Evolutionary conservation across 2,888 invertebrate genomes (phyloP).

Genomic region (Xanthorhoe spadicearia): DNA sequence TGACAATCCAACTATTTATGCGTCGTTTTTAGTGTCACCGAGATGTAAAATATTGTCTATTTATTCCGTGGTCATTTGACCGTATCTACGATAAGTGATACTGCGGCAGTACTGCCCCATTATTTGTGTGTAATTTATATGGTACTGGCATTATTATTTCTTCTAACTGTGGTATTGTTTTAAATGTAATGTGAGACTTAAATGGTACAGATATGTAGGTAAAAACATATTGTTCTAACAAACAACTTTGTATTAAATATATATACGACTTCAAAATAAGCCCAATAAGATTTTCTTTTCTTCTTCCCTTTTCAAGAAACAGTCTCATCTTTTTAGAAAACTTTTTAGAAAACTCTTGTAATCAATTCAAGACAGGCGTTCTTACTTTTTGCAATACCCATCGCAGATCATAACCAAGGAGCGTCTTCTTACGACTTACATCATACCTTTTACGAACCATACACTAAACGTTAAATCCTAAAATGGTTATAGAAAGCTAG

Average conservation of each 20-base stretch:
- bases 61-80: constrained; percentile 44
- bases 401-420: background rate
- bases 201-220: constrained; percentile 2
- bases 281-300: background rate
- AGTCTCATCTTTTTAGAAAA: no score
- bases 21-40: constrained; percentile 9
- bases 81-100: constrained; percentile 45
- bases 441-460: constrained; percentile 20
- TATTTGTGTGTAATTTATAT: constrained; percentile 23
- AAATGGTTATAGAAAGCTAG: constrained; percentile 51
- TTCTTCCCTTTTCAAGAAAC: no score
- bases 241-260: no score
- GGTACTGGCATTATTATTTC: constrained; percentile 13
- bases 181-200: background rate
- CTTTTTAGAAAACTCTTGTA: no score
- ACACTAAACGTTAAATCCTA: constrained; percentile 30
- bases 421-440: background rate
- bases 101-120: constrained; percentile 31
- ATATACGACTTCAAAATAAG: background rate
- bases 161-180: constrained; percentile 22
- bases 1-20: constrained; percentile 4
- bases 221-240: background rate
- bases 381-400: background rate
- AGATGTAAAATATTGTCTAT: constrained; percentile 40
- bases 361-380: background rate